phyloP scores from a whole-genome alignment of 2,888 invertebrate species.

The Sphecodes monilicornis region DNA sequence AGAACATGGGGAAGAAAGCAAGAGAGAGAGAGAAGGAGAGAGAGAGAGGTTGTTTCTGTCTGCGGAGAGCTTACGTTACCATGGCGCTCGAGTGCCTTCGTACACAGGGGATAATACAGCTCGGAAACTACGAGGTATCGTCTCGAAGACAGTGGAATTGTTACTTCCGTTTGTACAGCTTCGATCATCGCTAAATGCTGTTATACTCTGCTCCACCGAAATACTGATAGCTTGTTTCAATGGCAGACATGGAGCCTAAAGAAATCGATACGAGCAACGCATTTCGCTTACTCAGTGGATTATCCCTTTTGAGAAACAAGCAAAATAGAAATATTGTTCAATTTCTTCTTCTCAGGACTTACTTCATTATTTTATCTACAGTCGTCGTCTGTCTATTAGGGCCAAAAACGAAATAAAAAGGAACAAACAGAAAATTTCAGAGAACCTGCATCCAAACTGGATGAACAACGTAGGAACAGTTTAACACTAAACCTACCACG shows the following conservation, averaged over 20 bases:
- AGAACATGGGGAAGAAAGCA: neutral
- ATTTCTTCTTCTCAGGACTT: too few species aligned
- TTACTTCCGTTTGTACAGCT: slow-evolving; percentile 18
- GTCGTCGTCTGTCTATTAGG: too few species aligned
- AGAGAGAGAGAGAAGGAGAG: neutral
- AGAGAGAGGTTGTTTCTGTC: slow-evolving; percentile 43
- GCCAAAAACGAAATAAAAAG: too few species aligned
- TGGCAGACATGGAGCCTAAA: neutral
- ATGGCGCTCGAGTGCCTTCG: slow-evolving; percentile 46
- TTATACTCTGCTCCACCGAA: neutral
- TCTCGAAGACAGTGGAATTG: slow-evolving; percentile 30
- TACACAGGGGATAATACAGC: slow-evolving; percentile 62
- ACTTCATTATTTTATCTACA: too few species aligned
- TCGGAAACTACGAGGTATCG: slow-evolving; percentile 33
- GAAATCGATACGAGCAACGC: neutral
- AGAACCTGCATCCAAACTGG: too few species aligned
- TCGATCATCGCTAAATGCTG: slow-evolving; percentile 1
- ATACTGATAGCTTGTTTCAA: neutral
- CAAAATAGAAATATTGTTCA: too few species aligned
- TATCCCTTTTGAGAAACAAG: neutral
- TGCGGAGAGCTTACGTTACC: slow-evolving; percentile 63
- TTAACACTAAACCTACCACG: too few species aligned
- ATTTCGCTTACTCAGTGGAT: neutral
- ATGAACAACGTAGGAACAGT: too few species aligned
- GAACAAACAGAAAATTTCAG: too few species aligned